phyloP scores from a whole-genome alignment of 2,797 vertebrate species.

The Apodemus agrarius region DNA sequence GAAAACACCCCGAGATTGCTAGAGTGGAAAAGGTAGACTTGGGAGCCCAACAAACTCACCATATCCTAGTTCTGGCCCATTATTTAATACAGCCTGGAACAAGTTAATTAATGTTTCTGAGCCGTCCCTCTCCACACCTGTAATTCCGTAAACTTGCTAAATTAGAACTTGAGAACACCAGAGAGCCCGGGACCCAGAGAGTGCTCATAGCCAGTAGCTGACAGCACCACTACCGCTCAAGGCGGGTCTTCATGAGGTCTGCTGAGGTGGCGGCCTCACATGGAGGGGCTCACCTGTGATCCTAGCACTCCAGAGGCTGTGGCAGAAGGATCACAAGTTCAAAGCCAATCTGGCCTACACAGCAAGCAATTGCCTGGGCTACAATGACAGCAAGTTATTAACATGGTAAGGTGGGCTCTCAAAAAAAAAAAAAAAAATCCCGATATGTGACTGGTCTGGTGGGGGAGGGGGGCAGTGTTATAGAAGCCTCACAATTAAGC shows the following conservation, averaged over 20 bases:
- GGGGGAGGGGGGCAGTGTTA: background rate
- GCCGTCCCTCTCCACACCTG: background rate
- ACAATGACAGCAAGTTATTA: slow-evolving; percentile 28
- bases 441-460: background rate
- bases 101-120: background rate
- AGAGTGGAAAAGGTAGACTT: background rate
- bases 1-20: background rate
- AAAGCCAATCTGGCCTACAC: background rate
- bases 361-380: background rate
- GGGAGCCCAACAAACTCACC: background rate
- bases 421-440: background rate
- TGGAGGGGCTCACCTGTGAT: background rate
- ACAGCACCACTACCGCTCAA: background rate
- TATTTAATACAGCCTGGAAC: background rate
- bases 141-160: background rate
- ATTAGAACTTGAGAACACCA: background rate
- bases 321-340: background rate
- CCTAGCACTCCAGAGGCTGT: background rate
- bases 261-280: background rate
- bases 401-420: background rate
- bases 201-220: background rate
- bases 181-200: background rate
- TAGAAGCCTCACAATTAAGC: slow-evolving; percentile 61
- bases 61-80: background rate
- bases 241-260: background rate